Conservation (phyloP, 2,888 invertebrate species). For the Urechis unicinctus region DNA sequence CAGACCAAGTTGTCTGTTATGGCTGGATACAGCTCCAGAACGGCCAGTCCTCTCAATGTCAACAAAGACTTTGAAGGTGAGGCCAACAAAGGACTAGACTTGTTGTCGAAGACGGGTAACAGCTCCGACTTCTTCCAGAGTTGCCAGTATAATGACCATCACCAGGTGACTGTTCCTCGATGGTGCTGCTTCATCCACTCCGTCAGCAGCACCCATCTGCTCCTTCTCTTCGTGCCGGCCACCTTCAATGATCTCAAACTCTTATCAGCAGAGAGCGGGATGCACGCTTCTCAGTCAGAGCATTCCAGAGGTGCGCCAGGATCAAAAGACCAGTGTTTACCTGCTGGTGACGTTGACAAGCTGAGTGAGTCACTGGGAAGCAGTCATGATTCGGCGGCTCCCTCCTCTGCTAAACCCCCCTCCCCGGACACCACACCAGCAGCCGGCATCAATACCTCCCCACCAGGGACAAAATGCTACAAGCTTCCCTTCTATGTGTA, state of each 20-base stretch:
- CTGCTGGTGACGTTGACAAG: neutral
- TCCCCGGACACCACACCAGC: neutral
- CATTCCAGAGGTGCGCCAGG: neutral
- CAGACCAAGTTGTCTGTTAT: neutral
- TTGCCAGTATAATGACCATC: neutral
- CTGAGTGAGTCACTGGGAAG: neutral
- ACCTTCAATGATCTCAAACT: neutral
- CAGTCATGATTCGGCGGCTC: neutral
- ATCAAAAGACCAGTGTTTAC: neutral
- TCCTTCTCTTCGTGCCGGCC: conserved; percentile 61
- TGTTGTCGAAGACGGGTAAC: neutral
- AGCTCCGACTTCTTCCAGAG: neutral
- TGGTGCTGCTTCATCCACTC: conserved; percentile 68
- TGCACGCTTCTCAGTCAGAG: neutral
- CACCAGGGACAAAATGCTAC: neutral
- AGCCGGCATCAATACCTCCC: neutral
- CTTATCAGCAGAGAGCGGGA: neutral
- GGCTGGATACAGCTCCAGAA: neutral
- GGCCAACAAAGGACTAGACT: neutral
- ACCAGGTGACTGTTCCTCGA: conserved; percentile 28
- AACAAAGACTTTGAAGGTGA: too few relatives aligned
- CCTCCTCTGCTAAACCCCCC: neutral
- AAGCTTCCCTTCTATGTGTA: conserved; percentile 62
- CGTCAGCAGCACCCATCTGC: conserved; percentile 59
- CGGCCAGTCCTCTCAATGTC: neutral